Evolutionary conservation across 2,797 vertebrate species (phyloP), one percentile per base, ranked within the genome.

Genomic region (Enteromius radiatus): DNA sequence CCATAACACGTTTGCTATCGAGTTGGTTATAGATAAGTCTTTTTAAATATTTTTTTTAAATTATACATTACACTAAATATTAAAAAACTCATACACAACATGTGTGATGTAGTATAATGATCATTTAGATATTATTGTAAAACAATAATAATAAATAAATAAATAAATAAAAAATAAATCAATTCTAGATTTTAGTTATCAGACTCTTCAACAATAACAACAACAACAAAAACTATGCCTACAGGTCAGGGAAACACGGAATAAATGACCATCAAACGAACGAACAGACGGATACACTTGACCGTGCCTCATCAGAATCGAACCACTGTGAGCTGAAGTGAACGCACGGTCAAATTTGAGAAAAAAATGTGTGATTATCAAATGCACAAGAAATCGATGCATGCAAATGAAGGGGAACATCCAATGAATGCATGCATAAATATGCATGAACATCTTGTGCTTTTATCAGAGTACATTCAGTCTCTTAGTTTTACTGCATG

Each of bases 281-380:
- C 21, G 43, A 65, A 83, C 82, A 17, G 47, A 85, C 19, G 17
- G 41, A 78, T 82, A 54, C 38, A 67, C 31, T 19, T 9, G n/a
- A 65, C 81, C 28, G 23, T 54, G 68, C 41, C 78, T 61, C 14
- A 36, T 9, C 33, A n/a, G 63, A 80, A 87, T 77, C 80, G 45
- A 14, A 43, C n/a, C 54, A 17, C n/a, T 21, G 75, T 64, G 59
- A 33, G 43, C 3, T 31, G 49, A 49, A 38, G 43, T 63, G 59
- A 56, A 43, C 21, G 70, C 71, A 56, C 36, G 45, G 33, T 28
- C 80, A 54, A 47, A 65, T 81, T 21, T 45, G 10, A 63, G 41
- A 8, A 63, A 10, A 2, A 47, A 45, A 69, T 28, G 59, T 4
- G 36, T 31, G 59, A 7, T 43, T 69, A 45, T 31, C 11, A 67